Evolutionary conservation across 2,888 invertebrate genomes (phyloP).

Genomic region (Xestia rhomboidea): DNA sequence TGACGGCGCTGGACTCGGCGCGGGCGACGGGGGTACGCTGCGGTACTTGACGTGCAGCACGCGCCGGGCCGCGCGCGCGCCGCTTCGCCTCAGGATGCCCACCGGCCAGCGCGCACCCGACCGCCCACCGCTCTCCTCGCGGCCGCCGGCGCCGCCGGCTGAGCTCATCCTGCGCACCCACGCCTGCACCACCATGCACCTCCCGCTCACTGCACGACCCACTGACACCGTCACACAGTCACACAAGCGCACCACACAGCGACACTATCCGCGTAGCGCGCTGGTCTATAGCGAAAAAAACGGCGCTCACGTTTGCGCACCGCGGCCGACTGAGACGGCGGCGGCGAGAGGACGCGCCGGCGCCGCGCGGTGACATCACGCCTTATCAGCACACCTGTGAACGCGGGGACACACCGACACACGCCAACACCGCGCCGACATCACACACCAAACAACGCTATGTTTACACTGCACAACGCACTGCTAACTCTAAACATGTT

Average conservation of each 20-base stretch:
- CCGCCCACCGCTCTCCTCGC: conserved; percentile 69
- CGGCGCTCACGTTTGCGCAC: conserved; percentile 78
- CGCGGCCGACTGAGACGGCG: conserved; percentile 76
- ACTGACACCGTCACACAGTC: conserved; percentile 50
- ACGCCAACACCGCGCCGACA: conserved; percentile 50
- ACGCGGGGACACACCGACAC: conserved; percentile 57
- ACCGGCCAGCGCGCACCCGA: conserved; percentile 79
- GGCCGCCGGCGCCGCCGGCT: conserved; percentile 58
- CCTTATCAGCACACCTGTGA: conserved; percentile 77
- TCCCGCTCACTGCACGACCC: conserved; percentile 54
- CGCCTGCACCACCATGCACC: conserved; percentile 73
- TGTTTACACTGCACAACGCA: conserved; percentile 48
- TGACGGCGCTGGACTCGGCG: conserved; percentile 71
- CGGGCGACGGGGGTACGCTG: conserved; percentile 78
- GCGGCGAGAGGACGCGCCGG: conserved; percentile 69
- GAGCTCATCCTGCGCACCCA: conserved; percentile 77
- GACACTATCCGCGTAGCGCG: conserved; percentile 7
- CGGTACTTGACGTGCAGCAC: conserved; percentile 85
- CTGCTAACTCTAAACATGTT: conserved; percentile 41
- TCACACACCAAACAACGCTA: conserved; percentile 36
- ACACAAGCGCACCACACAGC: conserved; percentile 20
- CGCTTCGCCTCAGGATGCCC: conserved; percentile 83
- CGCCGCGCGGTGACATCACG: conserved; percentile 77
- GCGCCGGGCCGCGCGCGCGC: conserved; percentile 82
- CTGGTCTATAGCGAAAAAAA: conserved; percentile 67